These are phyloP conservation scores for Eriocheir sinensis DNA, from an alignment of 1,140 invertebrate species.

Conservation along the genomic window DNA sequence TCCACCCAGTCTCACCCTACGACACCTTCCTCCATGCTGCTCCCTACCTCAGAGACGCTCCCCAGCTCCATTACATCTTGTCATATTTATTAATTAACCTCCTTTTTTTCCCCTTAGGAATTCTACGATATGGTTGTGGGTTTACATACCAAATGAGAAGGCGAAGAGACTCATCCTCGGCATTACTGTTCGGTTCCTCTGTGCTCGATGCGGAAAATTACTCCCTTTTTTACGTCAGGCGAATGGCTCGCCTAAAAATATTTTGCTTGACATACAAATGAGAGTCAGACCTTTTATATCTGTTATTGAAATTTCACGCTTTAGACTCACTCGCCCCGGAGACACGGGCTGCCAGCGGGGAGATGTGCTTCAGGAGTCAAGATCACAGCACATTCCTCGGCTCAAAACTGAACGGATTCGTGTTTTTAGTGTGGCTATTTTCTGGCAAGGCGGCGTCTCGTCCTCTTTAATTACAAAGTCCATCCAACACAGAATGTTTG, in stretches of 20 bases:
- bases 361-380: background rate
- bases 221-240: background rate
- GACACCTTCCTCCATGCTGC: no score
- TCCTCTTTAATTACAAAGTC: no score
- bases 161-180: background rate
- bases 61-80: no score
- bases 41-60: no score
- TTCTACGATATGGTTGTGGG: background rate
- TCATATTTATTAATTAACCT: background rate
- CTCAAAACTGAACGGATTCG: no score
- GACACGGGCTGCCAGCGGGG: background rate
- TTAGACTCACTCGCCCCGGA: background rate
- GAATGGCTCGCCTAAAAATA: background rate
- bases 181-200: background rate
- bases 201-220: background rate
- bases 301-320: constrained; percentile 14
- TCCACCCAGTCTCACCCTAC: no score
- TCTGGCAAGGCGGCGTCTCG: no score
- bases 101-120: background rate
- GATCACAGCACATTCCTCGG: no score
- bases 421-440: no score
- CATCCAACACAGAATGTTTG: no score
- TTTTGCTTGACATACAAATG: background rate
- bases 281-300: background rate
- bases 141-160: background rate